phyloP scores from a whole-genome alignment of 1,140 invertebrate species.

The Nasonia longicornis region DNA sequence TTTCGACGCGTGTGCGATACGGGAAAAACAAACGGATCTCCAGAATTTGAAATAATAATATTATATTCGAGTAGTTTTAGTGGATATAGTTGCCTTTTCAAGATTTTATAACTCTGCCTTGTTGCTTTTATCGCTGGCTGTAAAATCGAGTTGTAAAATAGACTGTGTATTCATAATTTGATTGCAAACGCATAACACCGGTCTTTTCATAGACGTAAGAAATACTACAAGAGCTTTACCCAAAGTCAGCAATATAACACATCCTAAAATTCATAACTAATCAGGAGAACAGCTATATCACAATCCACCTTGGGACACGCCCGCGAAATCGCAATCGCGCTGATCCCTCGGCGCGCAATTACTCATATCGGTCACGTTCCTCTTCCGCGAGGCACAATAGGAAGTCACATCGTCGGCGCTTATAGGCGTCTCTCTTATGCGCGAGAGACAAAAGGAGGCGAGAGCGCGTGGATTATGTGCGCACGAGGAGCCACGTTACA shows the following conservation, averaged over 20 bases:
- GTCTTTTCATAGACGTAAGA: no score
- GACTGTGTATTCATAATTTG: background rate
- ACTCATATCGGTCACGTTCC: background rate
- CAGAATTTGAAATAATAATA: background rate
- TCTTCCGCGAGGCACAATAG: slow-evolving; percentile 3
- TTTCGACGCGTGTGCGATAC: background rate
- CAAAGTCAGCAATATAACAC: no score
- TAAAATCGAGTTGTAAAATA: background rate
- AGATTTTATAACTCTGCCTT: background rate
- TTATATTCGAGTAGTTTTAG: background rate
- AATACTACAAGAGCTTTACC: no score
- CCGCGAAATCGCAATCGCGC: slow-evolving; percentile 3
- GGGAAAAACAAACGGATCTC: background rate
- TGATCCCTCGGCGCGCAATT: background rate
- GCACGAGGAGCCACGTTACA: no score
- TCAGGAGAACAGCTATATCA: no score
- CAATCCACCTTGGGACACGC: background rate
- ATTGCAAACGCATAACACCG: no score
- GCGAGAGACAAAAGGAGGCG: background rate
- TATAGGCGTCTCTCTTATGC: background rate
- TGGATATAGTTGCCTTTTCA: background rate
- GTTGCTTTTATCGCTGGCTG: background rate
- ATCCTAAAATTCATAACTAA: no score
- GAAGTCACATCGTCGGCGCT: slow-evolving; percentile 16
- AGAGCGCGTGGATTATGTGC: no score